Evolutionary conservation across 2,888 invertebrate genomes (phyloP).

Genomic region (Zygogramma bicolorata): DNA sequence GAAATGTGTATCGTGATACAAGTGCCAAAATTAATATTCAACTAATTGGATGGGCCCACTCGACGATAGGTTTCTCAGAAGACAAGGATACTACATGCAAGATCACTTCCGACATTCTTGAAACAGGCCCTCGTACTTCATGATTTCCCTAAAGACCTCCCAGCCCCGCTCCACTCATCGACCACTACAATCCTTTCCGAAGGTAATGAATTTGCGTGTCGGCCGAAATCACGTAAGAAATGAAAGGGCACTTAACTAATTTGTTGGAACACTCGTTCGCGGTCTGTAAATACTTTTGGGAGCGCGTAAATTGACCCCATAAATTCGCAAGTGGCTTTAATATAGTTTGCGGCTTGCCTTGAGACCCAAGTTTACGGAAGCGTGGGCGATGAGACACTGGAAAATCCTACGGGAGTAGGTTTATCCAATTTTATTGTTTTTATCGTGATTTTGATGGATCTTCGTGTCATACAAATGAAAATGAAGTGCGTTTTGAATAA

Average conservation of each 20-base stretch:
- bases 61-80: too few relatives aligned
- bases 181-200: background rate
- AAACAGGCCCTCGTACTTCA: too few relatives aligned
- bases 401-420: too few relatives aligned
- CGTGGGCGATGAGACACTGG: background rate
- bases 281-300: conserved; percentile 20
- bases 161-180: background rate
- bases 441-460: too few relatives aligned
- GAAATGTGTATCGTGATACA: too few relatives aligned
- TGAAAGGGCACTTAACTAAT: conserved; percentile 51
- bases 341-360: conserved; percentile 11
- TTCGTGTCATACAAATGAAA: too few relatives aligned
- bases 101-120: background rate
- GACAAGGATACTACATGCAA: background rate
- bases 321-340: conserved; percentile 13
- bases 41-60: too few relatives aligned
- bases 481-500: too few relatives aligned
- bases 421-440: too few relatives aligned
- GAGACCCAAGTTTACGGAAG: conserved; percentile 2
- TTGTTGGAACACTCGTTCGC: conserved; percentile 42
- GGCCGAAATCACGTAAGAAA: conserved; percentile 48
- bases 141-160: background rate
- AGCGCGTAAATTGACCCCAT: conserved; percentile 24
- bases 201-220: conserved; percentile 45
- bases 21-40: too few relatives aligned